Conservation (phyloP, 2,113 vertebrate species). For the Hyperoodon ampullatus region DNA sequence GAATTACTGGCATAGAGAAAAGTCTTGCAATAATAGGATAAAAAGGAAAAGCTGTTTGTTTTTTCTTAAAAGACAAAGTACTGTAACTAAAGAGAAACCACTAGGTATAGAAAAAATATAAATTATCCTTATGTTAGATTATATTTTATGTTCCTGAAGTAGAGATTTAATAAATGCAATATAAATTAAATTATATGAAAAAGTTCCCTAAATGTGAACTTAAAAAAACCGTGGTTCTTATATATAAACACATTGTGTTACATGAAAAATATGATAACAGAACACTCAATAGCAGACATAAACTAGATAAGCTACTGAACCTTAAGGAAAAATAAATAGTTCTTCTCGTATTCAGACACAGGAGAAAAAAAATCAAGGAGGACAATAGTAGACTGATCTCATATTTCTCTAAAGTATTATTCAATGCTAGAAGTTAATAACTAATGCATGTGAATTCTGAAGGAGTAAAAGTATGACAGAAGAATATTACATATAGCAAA, state of each 20-base stretch:
- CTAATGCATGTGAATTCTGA: not conserved
- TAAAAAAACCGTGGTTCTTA: not conserved
- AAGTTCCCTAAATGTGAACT: not conserved
- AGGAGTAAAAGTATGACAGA: not conserved
- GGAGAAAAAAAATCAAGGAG: not conserved
- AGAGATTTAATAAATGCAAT: not conserved
- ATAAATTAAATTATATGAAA: not conserved
- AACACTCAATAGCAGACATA: not conserved
- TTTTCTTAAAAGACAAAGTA: not conserved
- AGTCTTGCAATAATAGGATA: no score
- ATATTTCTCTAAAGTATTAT: not conserved
- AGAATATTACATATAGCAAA: not conserved
- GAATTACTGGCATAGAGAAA: no score
- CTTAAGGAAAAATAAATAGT: not conserved
- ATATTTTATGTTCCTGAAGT: not conserved
- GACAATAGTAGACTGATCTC: not conserved
- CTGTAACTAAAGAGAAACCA: not conserved
- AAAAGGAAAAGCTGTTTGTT: not conserved
- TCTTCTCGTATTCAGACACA: not conserved
- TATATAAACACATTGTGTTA: not conserved
- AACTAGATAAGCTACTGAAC: not conserved
- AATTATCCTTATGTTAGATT: no score
- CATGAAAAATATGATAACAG: not conserved
- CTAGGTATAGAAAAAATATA: not conserved
- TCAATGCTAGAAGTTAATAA: not conserved